These are phyloP conservation scores for Hafferia zeledoni DNA, from an alignment of 2,797 vertebrate genomes.

Conservation along the genomic window DNA sequence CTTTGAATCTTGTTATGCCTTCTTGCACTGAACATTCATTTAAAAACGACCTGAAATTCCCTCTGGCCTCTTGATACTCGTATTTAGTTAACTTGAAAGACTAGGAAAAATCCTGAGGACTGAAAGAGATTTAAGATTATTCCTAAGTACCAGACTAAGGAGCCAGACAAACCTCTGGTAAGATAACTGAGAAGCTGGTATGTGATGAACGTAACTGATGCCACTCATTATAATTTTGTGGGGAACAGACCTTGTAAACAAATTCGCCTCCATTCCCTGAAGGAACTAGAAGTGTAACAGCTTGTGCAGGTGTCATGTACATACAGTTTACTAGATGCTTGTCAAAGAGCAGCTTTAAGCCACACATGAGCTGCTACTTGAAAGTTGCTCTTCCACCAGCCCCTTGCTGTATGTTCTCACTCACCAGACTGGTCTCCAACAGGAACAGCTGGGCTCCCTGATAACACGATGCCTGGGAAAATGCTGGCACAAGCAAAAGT, in stretches of 20 bases:
- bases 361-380: neutral
- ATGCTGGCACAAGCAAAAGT: neutral
- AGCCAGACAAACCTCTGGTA: neutral
- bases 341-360: neutral
- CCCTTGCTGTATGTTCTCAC: rapidly evolving
- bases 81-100: neutral
- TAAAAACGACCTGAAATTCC: neutral
- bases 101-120: neutral
- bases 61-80: neutral
- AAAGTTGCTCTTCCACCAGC: neutral
- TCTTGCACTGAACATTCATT: neutral
- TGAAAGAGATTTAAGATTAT: neutral
- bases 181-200: neutral
- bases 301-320: neutral
- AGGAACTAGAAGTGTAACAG: neutral
- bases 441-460: neutral
- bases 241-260: neutral
- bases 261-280: neutral
- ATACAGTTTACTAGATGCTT: neutral
- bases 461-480: neutral
- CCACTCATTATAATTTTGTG: neutral
- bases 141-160: neutral
- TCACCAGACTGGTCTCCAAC: neutral
- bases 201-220: neutral
- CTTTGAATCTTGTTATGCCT: neutral